Conservation (phyloP, 2,113 vertebrate genomes). For the Poicephalus meyeri region DNA sequence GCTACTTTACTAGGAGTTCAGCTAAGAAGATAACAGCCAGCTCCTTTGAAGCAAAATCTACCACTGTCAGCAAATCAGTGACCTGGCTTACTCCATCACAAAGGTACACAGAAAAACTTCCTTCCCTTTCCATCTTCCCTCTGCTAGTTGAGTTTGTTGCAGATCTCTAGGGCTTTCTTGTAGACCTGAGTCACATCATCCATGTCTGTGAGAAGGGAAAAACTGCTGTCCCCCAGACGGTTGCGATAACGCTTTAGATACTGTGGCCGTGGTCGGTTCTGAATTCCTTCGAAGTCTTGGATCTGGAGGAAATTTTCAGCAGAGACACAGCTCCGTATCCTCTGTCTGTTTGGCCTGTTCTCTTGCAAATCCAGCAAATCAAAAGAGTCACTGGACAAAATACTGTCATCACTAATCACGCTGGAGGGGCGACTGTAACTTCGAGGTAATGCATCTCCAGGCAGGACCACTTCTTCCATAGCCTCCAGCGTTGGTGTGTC, state of each 20-base stretch:
- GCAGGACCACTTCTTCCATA: conserved; percentile 73
- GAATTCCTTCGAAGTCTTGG: conserved; percentile 83
- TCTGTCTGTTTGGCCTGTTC: conserved; percentile 75
- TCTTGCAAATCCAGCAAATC: conserved; percentile 86
- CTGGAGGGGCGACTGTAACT: conserved; percentile 93
- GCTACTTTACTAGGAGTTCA: neutral
- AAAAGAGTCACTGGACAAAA: conserved; percentile 86
- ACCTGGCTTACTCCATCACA: conserved; percentile 68
- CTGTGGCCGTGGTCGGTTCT: conserved; percentile 81
- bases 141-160: conserved; percentile 86
- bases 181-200: conserved; percentile 97
- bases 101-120: conserved; percentile 61
- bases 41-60: conserved; percentile 9
- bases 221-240: conserved; percentile 91
- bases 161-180: conserved; percentile 97
- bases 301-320: conserved; percentile 91
- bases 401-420: conserved; percentile 88
- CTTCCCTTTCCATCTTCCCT: neutral
- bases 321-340: conserved; percentile 92
- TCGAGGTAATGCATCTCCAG: conserved; percentile 82
- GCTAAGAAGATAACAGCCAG: neutral
- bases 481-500: conserved; percentile 72
- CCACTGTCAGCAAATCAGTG: conserved; percentile 59
- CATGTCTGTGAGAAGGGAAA: conserved; percentile 94
- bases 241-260: conserved; percentile 85